Percentiles rank a stretch among this genome's conserved stretches.
Evolutionary conservation across 1,140 invertebrate species (phyloP).

Genomic region (Zaprionus inermis): DNA sequence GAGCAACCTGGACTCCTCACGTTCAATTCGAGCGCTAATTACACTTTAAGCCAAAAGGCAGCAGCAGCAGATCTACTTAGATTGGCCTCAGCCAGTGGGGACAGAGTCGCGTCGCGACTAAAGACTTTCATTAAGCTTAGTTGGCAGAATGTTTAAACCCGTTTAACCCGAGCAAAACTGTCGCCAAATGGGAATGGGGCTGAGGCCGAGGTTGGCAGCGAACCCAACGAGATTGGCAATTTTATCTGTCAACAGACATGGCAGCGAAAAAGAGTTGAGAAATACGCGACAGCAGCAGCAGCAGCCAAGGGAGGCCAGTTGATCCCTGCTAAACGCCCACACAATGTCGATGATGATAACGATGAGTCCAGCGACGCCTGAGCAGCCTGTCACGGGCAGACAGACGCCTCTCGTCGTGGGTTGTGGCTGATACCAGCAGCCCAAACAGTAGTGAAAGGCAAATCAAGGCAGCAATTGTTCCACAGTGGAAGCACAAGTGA

Average conservation of each 20-base stretch:
- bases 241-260: constrained; percentile 78
- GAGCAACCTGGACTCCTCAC: constrained; percentile 41
- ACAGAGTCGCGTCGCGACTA: constrained; percentile 41
- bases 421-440: constrained; percentile 11
- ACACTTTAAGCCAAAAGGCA: constrained; percentile 74
- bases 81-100: constrained; percentile 22
- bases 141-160: constrained; percentile 70
- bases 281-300: constrained; percentile 10
- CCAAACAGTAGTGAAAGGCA: constrained; percentile 54
- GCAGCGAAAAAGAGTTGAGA: constrained; percentile 22
- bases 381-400: background rate
- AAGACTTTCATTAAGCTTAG: constrained; percentile 80
- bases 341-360: constrained; percentile 31
- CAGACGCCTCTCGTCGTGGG: constrained; percentile 13
- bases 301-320: background rate
- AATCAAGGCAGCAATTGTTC: constrained; percentile 43
- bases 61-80: constrained; percentile 44
- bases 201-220: constrained; percentile 9
- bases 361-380: constrained; percentile 25
- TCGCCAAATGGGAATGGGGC: constrained; percentile 38
- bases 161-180: constrained; percentile 77
- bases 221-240: constrained; percentile 75
- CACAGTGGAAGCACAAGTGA: constrained; percentile 1
- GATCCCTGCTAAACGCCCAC: constrained; percentile 53
- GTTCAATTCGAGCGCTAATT: constrained; percentile 80